Base-by-base conservation (phyloP, 2,888 invertebrate genomes). In the Tipula lateralis region DNA sequence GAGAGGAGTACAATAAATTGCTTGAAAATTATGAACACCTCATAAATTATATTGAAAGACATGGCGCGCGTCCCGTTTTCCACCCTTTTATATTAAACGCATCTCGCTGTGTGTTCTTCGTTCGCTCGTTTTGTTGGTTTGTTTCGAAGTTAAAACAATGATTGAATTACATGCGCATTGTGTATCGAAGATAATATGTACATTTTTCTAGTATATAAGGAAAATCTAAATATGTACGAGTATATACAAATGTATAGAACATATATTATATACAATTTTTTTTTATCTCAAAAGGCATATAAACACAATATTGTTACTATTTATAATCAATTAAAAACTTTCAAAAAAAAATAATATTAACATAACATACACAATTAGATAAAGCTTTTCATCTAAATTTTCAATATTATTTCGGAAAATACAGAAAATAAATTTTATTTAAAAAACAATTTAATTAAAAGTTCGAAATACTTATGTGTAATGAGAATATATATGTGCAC, bases 81-180 rank as follows among this genome's bases (percentile, higher is more conserved):
- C 66, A 66, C 66, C 66, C 66, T 66, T 66, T 66, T 66, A 66
- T 66, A 19, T 66, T 66, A 66, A 24, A 66, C 66, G 66, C 66
- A 66, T 66, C 66, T 66, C 24, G 7, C 44, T 16, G 9, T 44
- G 16, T 66, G 9, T 66, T 66, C 19, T 50, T 50, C 19, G 19
- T 12, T 50, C 50, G 50, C 1, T 32, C 12, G 0, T 66, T 66
- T 24, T 66, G 1, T 66, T 66, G 12, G 24, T 66, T 66, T 66
- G 9, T 66, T 66, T 66, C 44, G 19, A 44, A 44, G 19, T 16
- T 66, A 66, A 66, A 66, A 66, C 66, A 66, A 66, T 66, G 66
- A 66, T 66, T 66, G 66, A 66, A 66, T 66, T 66, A 66, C 66
- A 66, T 66, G 66, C 66, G 66, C 66, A 66, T 66, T 66, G 66